Base-by-base conservation (phyloP, 2,113 vertebrate genomes). In the Panthera leo region DNA sequence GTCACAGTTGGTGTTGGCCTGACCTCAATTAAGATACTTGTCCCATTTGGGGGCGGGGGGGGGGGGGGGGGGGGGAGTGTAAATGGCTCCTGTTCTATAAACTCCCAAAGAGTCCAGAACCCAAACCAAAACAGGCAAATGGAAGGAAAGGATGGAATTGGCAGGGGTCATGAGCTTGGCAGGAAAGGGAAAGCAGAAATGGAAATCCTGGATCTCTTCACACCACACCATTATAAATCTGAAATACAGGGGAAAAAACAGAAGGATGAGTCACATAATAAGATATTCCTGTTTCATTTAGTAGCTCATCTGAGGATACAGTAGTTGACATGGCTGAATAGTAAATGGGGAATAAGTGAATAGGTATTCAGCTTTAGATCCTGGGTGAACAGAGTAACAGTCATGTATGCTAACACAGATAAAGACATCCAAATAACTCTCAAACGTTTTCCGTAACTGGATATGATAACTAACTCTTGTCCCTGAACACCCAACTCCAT, bases 1-100 rank as follows among this genome's bases (percentile, higher is more conserved):
- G 89, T 94, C 97, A 96, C 79, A 70, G 68, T 58, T 65, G 92
- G 79, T 87, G n/a, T 25, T 95, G 76, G 91, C 29, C 89, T 97
- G 95, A 94, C 95, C 91, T 97, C 93, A 95, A 39, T 94, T 93
- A 93, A 94, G 89, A 92, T 18, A 95, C 63, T 94, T 91, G 84
- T 85, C 91, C 86, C 75, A 94, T 93, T 97, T 87, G 7, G 45
- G 45, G 45, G 42, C 42, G 42, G 45, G 7, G 45, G 39, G 39
- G 45, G 45, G 45, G 39, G 39, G 45, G n/a, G n/a, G n/a, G 45
- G 45, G 45, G 8, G 45, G 7, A 45, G 45, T 45, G 45, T 97
- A 78, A 96, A 80, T 89, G 93, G 86, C 31, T 94, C 51, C 68
- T 86, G 71, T 73, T 91, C 89, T 95, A 80, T 48, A 93, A 91